Evolutionary conservation across 2,113 vertebrate species (phyloP).

Genomic region (Uropsilus gracilis): DNA sequence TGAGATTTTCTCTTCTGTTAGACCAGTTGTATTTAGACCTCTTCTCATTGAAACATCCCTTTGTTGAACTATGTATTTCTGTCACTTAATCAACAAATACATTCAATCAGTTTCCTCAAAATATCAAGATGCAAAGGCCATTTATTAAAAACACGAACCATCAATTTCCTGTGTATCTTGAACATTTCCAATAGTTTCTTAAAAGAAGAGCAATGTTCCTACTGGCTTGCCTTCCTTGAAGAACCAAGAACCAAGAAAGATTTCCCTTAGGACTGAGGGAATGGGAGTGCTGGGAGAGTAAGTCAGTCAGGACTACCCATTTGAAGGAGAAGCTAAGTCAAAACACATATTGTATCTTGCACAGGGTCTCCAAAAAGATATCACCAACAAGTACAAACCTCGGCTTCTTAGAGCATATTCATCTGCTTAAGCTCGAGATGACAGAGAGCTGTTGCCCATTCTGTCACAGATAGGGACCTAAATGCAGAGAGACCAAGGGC

Average conservation of each 20-base stretch:
- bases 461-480: neutral
- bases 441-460: slow-evolving; percentile 6
- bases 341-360: neutral
- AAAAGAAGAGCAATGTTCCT: neutral
- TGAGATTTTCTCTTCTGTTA: neutral
- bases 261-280: neutral
- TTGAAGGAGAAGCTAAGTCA: neutral
- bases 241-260: neutral
- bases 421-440: neutral
- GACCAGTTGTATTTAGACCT: neutral
- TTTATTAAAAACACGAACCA: slow-evolving; percentile 15
- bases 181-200: neutral
- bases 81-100: neutral
- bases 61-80: neutral
- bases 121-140: neutral
- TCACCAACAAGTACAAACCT: neutral
- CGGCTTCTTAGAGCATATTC: neutral
- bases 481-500: neutral
- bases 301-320: neutral
- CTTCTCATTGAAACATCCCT: neutral
- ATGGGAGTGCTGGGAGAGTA: neutral
- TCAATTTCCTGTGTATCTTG: neutral
- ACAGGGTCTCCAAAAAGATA: neutral
- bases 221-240: neutral
- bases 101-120: neutral